Evolutionary conservation across 2,888 invertebrate species (phyloP), one percentile per base, ranked within the genome.

Genomic region (Phyto melanocephala): DNA sequence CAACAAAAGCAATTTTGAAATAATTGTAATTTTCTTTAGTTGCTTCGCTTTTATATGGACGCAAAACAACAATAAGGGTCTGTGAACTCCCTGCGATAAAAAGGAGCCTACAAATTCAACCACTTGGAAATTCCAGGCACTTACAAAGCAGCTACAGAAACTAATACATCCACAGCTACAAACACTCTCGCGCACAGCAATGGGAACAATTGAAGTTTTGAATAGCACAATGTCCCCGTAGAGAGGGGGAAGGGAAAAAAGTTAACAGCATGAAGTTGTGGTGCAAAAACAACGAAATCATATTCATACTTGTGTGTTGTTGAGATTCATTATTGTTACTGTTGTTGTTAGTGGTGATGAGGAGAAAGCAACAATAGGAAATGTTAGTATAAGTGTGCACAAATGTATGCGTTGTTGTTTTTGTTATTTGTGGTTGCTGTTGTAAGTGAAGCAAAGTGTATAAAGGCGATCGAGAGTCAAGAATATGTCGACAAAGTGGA

Each of bases 41-140:
- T 28, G 60, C 17, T 24, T 54, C 52, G 54, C 35, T 1, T 52
- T 62, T 62, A 37, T 35, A 8, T 40, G 52, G 24, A 47, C 47
- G 45, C 58, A 20, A 45, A 42, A 63, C 40, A 72, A 63, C 35
- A 63, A 78, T 33, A 58, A 74, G 56, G 75, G 77, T 72, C 77
- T 68, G 68, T 72, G 77, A 71, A 81, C 77, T 77, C 24, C 56
- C 74, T 56, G 33, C 15, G 8, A 47, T 50, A 24, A 71, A 76
- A 82, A 82, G 79, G 82, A 79, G 54, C 62, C 65, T 47, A 42
- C 65, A 58, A 65, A 72, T 24, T 50, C 60, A 82, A 75, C 75
- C 79, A 82, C 81, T 82, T 82, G 75, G 70, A 82, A 82, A 79
- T 79, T 82, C 79, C 79, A 82, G 79, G 82, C 82, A 76, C 71